phyloP scores from a whole-genome alignment of 2,888 invertebrate genomes.

The Drosophila subsilvestris region DNA sequence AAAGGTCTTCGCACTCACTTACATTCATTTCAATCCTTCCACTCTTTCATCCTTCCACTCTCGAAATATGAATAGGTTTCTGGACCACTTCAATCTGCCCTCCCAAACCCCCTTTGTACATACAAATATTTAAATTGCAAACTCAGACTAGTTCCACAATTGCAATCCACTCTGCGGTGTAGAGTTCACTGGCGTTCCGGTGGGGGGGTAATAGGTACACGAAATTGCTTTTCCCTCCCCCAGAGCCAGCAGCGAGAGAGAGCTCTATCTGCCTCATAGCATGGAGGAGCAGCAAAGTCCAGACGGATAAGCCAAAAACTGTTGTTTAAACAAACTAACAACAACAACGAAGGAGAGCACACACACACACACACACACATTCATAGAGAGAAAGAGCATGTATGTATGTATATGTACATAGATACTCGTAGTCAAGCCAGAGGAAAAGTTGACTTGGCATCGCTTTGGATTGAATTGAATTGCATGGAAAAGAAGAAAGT shows the following conservation, averaged over 20 bases:
- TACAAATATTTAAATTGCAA: neutral
- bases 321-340: slow-evolving; percentile 42
- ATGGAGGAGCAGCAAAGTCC: neutral
- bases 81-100: neutral
- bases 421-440: neutral
- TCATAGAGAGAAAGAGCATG: too few relatives aligned
- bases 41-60: neutral
- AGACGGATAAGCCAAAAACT: slow-evolving; percentile 34
- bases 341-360: slow-evolving; percentile 4
- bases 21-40: neutral
- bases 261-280: neutral
- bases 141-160: slow-evolving; percentile 4
- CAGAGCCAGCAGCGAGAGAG: neutral
- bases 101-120: neutral
- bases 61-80: too few relatives aligned
- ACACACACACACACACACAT: neutral
- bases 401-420: too few relatives aligned
- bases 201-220: neutral
- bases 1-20: neutral
- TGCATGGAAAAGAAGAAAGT: neutral
- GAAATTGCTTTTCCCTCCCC: neutral
- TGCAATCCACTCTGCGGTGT: neutral
- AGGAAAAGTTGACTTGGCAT: neutral
- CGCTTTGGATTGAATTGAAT: neutral
- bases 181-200: neutral